Conservation (phyloP, 2,113 vertebrate genomes). For the Polypterus senegalus region DNA sequence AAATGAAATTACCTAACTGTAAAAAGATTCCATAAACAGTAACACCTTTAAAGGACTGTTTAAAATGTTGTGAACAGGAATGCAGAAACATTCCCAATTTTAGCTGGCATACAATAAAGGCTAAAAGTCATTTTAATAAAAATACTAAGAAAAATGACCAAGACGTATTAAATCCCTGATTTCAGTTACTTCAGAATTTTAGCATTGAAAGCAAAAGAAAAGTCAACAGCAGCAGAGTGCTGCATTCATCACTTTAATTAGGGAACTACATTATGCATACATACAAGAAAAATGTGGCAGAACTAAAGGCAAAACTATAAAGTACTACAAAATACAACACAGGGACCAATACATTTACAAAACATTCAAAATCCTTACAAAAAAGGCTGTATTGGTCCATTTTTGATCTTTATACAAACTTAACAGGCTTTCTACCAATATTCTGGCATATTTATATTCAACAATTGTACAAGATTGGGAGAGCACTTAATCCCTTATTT, state of each 20-base stretch:
- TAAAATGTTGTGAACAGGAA: no score
- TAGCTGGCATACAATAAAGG: no score
- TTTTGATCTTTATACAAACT: slow-evolving; percentile 68
- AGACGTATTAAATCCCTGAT: no score
- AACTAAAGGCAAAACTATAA: slow-evolving; percentile 85
- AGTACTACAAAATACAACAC: slow-evolving; percentile 93
- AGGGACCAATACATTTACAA: slow-evolving; percentile 91
- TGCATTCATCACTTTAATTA: slow-evolving; percentile 78
- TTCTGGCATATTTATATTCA: slow-evolving; percentile 41
- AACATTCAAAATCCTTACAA: slow-evolving; percentile 96
- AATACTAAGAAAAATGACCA: no score
- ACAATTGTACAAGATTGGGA: slow-evolving; percentile 71
- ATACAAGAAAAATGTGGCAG: slow-evolving; percentile 81
- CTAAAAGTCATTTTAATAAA: no score
- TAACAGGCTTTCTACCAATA: slow-evolving; percentile 46
- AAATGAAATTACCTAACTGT: no score
- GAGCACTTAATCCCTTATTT: slow-evolving; percentile 43
- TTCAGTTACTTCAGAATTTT: no score
- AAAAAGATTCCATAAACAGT: no score
- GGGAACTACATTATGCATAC: slow-evolving; percentile 86
- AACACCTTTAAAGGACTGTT: no score
- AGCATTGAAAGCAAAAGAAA: no score
- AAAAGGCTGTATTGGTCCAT: slow-evolving; percentile 89
- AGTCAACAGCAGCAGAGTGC: slow-evolving; percentile 8
- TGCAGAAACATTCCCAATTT: no score